Base-by-base conservation (phyloP, 2,797 vertebrate genomes). In the Scolopax rusticola region DNA sequence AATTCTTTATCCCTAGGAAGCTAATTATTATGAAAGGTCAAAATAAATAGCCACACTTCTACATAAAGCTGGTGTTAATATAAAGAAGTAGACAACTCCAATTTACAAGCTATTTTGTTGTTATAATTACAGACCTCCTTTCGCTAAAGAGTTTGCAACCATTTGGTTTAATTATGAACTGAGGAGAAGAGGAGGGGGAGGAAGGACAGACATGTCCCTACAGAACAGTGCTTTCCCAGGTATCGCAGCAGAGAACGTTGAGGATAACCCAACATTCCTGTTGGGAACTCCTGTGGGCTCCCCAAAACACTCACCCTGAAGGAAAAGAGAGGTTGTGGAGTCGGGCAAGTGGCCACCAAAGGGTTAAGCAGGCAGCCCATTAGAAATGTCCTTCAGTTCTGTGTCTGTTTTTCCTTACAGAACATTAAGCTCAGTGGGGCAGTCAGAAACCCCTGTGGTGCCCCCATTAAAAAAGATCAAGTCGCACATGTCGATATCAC, bases 401-500 rank as follows among this genome's bases (percentile, higher is more conserved):
- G 96, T 96, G 95, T 96, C 98, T 98, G 97, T 98, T 98, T 98
- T 97, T 97, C 97, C 98, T 98, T 97, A 96, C 97, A 98, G 97
- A 98, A 98, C 97, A 98, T 98, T 98, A 98, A 98, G 98, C 98
- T 98, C 99, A 98, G 98, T 98, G 98, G 98, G 98, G 96, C 97
- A 98, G 98, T 97, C 98, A 95, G 95, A 97, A 97, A 97, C 97
- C 98, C 98, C 98, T 61, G 96, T 94, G 65, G 97, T 97, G 98
- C 78, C 97, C 98, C 98, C 97, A 98, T 98, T 98, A 98, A 97
- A 98, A 97, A 96, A 98, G 98, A 98, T 98, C 98, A 98, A 98
- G 98, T 98, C 95, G 70, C 97, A 98, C 97, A 98, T 97, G 98
- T 98, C 97, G 95, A 96, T 97, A 97, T 95, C 97, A 98, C 97